phyloP scores from a whole-genome alignment of 2,113 vertebrate species.

The Carassius gibelio region DNA sequence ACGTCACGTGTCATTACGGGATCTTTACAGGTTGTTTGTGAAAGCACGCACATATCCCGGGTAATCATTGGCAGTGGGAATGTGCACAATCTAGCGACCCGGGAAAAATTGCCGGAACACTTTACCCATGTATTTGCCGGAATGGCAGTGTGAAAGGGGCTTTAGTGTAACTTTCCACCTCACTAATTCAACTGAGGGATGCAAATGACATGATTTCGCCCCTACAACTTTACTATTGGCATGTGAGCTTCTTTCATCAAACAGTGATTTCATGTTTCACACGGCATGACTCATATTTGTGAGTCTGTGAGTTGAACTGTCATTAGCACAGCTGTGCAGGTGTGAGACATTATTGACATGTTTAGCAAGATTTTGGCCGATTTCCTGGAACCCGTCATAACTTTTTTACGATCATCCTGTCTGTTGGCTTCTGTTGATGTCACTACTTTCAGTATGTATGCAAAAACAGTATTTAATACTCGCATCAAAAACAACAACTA shows the following conservation, averaged over 20 bases:
- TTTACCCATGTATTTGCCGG: too few relatives aligned
- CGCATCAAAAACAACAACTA: background rate
- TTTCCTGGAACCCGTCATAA: background rate
- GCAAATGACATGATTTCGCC: background rate
- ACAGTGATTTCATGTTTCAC: conserved; percentile 30
- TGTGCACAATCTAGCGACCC: too few relatives aligned
- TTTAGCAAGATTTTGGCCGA: background rate
- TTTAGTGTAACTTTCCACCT: too few relatives aligned
- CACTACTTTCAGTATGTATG: background rate
- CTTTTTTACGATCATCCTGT: background rate
- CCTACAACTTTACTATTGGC: background rate
- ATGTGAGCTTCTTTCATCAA: background rate
- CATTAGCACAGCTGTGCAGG: conserved; percentile 42
- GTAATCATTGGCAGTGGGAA: too few relatives aligned
- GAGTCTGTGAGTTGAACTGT: conserved; percentile 21
- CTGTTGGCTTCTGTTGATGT: background rate
- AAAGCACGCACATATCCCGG: too few relatives aligned
- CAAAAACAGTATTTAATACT: background rate
- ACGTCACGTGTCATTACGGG: too few relatives aligned
- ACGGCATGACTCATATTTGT: conserved; percentile 30
- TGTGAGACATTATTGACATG: conserved; percentile 18
- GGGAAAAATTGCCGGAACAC: too few relatives aligned
- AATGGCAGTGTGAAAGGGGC: too few relatives aligned
- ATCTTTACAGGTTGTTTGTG: too few relatives aligned
- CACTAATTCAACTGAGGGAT: too few relatives aligned